phyloP scores from a whole-genome alignment of 1,140 invertebrate genomes.

The Drosophila baimaii region DNA sequence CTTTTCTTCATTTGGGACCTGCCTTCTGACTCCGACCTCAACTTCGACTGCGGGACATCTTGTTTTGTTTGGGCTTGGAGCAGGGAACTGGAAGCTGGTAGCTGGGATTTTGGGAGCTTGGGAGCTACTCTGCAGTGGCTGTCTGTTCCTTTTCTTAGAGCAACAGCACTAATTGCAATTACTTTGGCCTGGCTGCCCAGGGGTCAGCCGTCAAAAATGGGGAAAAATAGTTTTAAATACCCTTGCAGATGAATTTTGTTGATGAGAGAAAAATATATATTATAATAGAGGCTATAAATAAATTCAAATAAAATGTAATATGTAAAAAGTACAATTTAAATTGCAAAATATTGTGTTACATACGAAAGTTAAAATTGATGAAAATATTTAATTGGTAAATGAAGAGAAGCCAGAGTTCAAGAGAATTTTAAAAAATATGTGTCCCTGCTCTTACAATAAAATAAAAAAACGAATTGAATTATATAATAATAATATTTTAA shows the following conservation, averaged over 20 bases:
- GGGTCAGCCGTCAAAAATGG: neutral
- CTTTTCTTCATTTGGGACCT: constrained; percentile 76
- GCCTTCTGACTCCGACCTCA: constrained; percentile 58
- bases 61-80: constrained; percentile 41
- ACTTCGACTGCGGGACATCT: constrained; percentile 42
- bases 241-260: no score
- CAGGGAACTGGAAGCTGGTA: neutral
- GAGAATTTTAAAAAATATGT: no score
- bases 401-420: no score
- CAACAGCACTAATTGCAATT: constrained; percentile 73
- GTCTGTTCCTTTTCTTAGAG: constrained; percentile 31
- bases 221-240: constrained; percentile 12
- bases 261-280: no score
- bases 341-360: no score
- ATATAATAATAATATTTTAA: no score
- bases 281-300: neutral
- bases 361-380: neutral
- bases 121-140: constrained; percentile 27
- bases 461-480: no score
- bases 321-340: no score
- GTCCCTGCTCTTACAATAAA: no score
- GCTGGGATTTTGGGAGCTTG: constrained; percentile 6
- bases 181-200: constrained; percentile 42
- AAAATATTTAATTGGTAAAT: no score
- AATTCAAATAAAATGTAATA: neutral